Evolutionary conservation across 2,888 invertebrate species (phyloP), one percentile per base, ranked within the genome.

Genomic region (Trissolcus japonicus): DNA sequence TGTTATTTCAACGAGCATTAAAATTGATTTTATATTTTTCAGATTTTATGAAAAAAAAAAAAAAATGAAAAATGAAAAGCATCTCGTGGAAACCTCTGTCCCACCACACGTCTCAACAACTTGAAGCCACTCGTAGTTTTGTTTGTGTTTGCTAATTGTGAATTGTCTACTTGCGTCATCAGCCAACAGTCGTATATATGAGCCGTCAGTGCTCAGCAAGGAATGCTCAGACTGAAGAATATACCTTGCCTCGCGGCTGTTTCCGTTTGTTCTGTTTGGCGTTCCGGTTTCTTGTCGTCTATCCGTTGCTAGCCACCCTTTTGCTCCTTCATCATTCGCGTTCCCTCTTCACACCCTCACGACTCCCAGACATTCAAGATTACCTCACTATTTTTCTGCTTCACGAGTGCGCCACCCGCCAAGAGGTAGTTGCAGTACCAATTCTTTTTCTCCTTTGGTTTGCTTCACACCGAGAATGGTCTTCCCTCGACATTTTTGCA

Each of bases 91-190:
- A 57, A 14, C 83, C 80, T 80, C 79, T 82, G 55, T 83, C 80
- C 80, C 79, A 82, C 80, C 82, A 78, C 82, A 78, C 81, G 80
- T 81, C 82, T 80, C 84, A 80, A 79, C 81, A 83, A 83, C 86
- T 86, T 85, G 83, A 87, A 85, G 83, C 84, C 84, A 83, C 87
- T 86, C 84, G 84, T 86, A 82, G 81, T 85, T 85, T 82, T 86
- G 87, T 88, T 88, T 88, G 88, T 87, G 86, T 89, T 89, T 88
- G 87, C 88, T 88, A 89, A 89, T 89, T 89, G 89, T 87, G 87
- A 89, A 88, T 89, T 88, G 88, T 88, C 88, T 88, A 85, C 85
- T 87, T 85, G 84, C 86, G 85, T 79, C 81, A 74, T 78, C 78
- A 68, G 80, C 82, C 83, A 81, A 76, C 76, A 80, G 73, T 78